These are phyloP conservation scores for Diplogasteroides magnus DNA, from an alignment of 1,140 invertebrate genomes.

Conservation along the genomic window DNA sequence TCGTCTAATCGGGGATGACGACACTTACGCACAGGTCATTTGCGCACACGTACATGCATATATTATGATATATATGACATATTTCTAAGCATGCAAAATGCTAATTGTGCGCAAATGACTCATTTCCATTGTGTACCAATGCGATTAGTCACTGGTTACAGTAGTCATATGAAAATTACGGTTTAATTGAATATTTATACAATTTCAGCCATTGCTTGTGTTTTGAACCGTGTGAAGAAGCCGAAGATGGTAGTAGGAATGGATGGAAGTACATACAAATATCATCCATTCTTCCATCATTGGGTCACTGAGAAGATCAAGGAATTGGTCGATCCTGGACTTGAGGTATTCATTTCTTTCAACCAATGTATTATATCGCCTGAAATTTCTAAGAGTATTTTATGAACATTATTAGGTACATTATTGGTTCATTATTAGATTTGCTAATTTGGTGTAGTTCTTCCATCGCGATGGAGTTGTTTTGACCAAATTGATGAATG, in stretches of 20 bases:
- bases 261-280: slow-evolving; percentile 32
- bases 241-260: slow-evolving; percentile 26
- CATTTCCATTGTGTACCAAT: too few relatives aligned
- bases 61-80: too few relatives aligned
- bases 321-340: slow-evolving; percentile 26
- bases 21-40: too few relatives aligned
- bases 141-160: background rate
- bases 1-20: too few relatives aligned
- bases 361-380: background rate
- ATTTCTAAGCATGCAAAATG: too few relatives aligned
- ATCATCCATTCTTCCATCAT: slow-evolving; percentile 34
- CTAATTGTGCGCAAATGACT: too few relatives aligned
- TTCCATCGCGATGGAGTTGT: too few relatives aligned
- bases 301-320: slow-evolving; percentile 33
- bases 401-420: too few relatives aligned
- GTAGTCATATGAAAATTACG: background rate
- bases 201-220: slow-evolving; percentile 30
- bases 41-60: too few relatives aligned
- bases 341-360: slow-evolving; percentile 11
- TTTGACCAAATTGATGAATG: background rate
- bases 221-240: slow-evolving; percentile 19
- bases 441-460: too few relatives aligned
- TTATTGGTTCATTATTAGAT: too few relatives aligned
- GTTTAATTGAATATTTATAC: background rate
- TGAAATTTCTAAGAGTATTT: too few relatives aligned